Percentiles rank a stretch among this genome's conserved stretches.
These are phyloP conservation scores for Muntiacus reevesi DNA, from an alignment of 2,113 vertebrate species.

Conservation along the genomic window DNA sequence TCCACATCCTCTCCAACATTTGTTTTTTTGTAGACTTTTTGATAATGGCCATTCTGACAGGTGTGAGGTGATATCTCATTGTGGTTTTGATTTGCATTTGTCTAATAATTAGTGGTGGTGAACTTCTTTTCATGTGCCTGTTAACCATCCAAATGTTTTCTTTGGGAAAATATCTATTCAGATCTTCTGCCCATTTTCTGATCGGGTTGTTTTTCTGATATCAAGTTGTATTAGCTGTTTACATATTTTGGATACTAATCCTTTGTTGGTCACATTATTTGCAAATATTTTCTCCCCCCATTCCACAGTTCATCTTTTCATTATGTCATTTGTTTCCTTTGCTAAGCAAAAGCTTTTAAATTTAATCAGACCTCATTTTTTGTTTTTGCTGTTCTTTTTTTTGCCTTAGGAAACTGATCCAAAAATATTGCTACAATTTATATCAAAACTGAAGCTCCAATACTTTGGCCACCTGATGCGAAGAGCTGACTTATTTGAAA, in stretches of 20 bases:
- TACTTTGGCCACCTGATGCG: too few relatives aligned
- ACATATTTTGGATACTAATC: background rate
- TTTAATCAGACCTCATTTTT: background rate
- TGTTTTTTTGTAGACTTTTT: background rate
- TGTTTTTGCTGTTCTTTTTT: background rate
- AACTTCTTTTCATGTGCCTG: background rate
- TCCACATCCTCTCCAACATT: background rate
- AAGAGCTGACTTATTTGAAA: too few relatives aligned
- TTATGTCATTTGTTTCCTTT: background rate
- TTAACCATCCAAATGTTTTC: background rate
- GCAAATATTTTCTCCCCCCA: background rate
- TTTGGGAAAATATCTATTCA: background rate
- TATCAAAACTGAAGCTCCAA: background rate
- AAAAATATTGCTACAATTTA: background rate
- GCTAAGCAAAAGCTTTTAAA: background rate
- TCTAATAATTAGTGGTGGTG: background rate
- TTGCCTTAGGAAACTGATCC: background rate
- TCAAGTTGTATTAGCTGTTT: background rate
- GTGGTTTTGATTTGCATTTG: background rate
- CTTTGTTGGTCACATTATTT: background rate
- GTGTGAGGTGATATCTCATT: background rate
- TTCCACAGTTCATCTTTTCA: background rate
- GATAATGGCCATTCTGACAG: background rate
- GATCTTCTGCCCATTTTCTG: background rate
- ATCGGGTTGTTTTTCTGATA: background rate